phyloP scores from a whole-genome alignment of 2,113 vertebrate species.

The Chaetura pelagica region DNA sequence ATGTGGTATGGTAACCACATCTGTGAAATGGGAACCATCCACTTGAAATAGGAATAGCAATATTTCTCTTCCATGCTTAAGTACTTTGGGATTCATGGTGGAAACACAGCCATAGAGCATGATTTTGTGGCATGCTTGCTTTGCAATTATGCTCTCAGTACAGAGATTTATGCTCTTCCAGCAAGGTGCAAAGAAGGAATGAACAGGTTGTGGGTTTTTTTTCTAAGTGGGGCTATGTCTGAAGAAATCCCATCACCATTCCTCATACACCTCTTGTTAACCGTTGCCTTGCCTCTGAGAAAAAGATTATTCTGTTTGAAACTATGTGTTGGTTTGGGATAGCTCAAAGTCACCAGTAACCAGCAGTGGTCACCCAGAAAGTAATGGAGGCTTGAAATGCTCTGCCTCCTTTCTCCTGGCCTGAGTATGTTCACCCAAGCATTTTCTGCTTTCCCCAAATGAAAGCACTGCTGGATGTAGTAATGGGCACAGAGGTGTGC shows the following conservation, averaged over 20 bases:
- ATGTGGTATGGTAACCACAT: neutral
- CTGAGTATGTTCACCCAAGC: neutral
- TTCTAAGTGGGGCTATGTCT: neutral
- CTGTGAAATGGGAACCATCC: neutral
- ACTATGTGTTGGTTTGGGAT: neutral
- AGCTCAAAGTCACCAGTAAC: neutral
- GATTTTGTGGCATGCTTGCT: neutral
- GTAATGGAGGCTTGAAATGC: neutral
- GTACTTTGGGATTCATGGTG: neutral
- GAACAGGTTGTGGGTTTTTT: neutral
- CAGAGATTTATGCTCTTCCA: neutral
- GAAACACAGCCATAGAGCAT: neutral
- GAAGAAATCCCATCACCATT: neutral
- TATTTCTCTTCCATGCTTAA: neutral
- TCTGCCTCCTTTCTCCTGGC: neutral
- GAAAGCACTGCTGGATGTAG: neutral
- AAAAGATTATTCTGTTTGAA: neutral
- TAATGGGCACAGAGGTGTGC: accelerated
- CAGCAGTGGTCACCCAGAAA: neutral
- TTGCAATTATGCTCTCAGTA: neutral
- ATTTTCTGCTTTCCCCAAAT: neutral
- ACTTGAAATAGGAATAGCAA: neutral
- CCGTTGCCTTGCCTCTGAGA: neutral
- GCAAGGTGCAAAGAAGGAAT: neutral
- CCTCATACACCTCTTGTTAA: neutral